Evolutionary conservation across 2,888 invertebrate genomes (phyloP), one percentile per base, ranked within the genome.

Genomic region (Tenthredo amoena): DNA sequence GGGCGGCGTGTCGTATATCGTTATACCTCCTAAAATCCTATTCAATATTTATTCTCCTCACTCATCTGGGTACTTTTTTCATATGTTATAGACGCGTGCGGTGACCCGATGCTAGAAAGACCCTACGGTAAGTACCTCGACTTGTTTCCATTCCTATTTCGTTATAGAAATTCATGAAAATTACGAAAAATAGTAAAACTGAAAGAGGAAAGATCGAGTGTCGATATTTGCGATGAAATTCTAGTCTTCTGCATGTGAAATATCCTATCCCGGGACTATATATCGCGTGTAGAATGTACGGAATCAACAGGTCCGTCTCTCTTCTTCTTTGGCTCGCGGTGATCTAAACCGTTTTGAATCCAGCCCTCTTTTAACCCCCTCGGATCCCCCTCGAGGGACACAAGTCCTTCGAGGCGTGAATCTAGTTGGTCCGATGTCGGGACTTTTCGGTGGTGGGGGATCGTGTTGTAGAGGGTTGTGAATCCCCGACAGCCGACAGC

Each of bases 271-370:
- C 6, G 85, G 21, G 26, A 10, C 40, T 84, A 86, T 81, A n/a
- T 58, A 15, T 81, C 77, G 85, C 40, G 81, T 40, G 26, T 15
- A 18, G 81, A 43, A 34, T 50, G 26, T 26, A 26, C 26, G 82
- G 93, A 89, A 93, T 93, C 93, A 93, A 93, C 93, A 93, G 93
- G 93, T 93, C 88, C 87, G 91, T 91, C 92, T 92, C 12, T 81
- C 62, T 81, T 37, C 81, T 18, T 62, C 43, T 43, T 43, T 21
- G 65, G 37, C 40, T 62, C 40, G 62, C 91, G 90, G 91, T 92
- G 92, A 92, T 93, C 92, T 92, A 92, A 93, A 93, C 90, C 93
- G 92, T 93, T 93, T 93, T 93, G 92, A 93, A 93, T 92, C 91
- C 90, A 90, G 81, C 34, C 31, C 81, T 91, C 92, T 92, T 92